These are phyloP conservation scores for Megalonaias nervosa DNA, from an alignment of 1,140 invertebrate genomes.

Conservation along the genomic window DNA sequence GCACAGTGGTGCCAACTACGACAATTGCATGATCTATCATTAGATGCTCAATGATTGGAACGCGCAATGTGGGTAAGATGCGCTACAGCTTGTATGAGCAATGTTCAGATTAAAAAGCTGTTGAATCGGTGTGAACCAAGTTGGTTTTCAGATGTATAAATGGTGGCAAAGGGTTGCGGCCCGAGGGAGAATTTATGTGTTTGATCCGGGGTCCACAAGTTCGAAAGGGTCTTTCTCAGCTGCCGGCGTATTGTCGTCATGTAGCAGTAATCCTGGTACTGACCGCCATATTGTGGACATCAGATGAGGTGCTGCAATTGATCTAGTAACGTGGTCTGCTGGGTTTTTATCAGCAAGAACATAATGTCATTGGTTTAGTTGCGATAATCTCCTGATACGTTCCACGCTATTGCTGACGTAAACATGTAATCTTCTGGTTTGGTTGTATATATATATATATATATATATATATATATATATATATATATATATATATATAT, in stretches of 20 bases:
- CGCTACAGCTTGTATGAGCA: constrained; percentile 8
- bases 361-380: constrained; percentile 34
- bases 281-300: constrained; percentile 7
- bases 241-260: not conserved
- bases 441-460: too few species aligned
- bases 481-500: too few species aligned
- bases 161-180: not conserved
- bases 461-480: too few species aligned
- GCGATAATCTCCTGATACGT: constrained; percentile 4
- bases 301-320: not conserved
- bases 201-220: constrained; percentile 19
- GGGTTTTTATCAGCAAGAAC: constrained; percentile 34
- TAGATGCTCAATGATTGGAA: not conserved
- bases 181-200: constrained; percentile 14
- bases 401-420: constrained; percentile 40
- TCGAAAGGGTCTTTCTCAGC: not conserved
- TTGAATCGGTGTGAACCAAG: constrained; percentile 14
- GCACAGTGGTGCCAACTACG: constrained; percentile 6
- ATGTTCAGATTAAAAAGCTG: constrained; percentile 24
- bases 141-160: not conserved
- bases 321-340: constrained; percentile 36
- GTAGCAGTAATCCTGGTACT: constrained; percentile 18
- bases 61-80: constrained; percentile 10
- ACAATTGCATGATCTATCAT: not conserved
- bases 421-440: constrained; percentile 33